These are phyloP conservation scores for Caenorhabditis sinica DNA, from an alignment of 2,888 invertebrate species.

Conservation along the genomic window DNA sequence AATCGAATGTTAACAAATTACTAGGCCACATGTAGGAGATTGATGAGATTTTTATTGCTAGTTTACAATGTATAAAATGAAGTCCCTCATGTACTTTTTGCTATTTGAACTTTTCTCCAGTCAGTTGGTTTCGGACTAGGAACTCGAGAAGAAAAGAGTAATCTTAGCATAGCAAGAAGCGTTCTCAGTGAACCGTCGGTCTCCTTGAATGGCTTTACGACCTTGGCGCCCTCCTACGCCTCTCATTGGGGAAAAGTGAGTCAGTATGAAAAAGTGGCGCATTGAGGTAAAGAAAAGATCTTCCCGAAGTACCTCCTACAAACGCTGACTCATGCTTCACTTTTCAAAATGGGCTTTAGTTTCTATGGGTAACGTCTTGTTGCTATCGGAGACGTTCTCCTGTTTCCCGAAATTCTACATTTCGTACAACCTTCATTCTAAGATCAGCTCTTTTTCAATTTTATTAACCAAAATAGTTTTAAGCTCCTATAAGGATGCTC, in stretches of 20 bases:
- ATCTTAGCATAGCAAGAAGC: not conserved
- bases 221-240: conserved; percentile 41
- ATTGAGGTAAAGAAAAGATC: not conserved
- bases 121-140: not conserved
- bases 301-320: not conserved
- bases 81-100: not conserved
- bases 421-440: not conserved
- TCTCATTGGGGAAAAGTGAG: conserved; percentile 38
- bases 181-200: conserved; percentile 22
- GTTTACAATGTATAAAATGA: not conserved
- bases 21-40: conserved; percentile 12
- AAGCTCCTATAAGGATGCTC: too few species aligned
- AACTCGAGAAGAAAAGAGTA: conserved; percentile 9
- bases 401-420: not conserved
- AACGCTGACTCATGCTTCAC: conserved; percentile 34
- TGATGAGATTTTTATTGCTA: not conserved
- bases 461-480: too few species aligned
- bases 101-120: not conserved
- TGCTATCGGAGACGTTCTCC: conserved; percentile 25
- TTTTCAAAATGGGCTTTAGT: not conserved
- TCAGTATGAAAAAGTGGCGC: conserved; percentile 19
- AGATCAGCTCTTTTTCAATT: too few species aligned
- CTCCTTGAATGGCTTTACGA: conserved; percentile 41
- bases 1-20: conserved; percentile 10
- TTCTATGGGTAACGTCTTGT: conserved; percentile 10